phyloP scores from a whole-genome alignment of 1,140 invertebrate genomes.

The Monochamus saltuarius region DNA sequence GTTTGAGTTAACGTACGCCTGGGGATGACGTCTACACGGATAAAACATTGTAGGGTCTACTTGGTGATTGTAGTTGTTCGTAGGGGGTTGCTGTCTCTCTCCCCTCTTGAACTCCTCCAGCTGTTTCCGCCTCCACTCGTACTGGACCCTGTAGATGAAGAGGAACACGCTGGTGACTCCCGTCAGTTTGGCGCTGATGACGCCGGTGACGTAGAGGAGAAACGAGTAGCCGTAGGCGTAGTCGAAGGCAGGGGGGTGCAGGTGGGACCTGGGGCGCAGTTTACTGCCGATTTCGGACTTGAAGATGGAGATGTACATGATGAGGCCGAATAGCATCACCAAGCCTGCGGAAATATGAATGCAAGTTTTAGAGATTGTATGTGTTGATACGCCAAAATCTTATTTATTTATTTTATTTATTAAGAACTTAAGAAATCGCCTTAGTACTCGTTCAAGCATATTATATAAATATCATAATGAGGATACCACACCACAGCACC shows the following conservation, averaged over 20 bases:
- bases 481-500: no score
- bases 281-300: constrained; percentile 88
- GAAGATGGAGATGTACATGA: constrained; percentile 90
- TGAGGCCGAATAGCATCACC: constrained; percentile 82
- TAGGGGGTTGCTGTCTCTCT: constrained; percentile 32
- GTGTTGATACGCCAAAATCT: background rate
- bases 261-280: constrained; percentile 72
- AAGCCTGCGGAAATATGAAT: constrained; percentile 63
- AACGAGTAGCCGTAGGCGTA: constrained; percentile 88
- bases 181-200: constrained; percentile 79
- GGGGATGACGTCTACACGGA: constrained; percentile 51
- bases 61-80: constrained; percentile 45
- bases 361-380: background rate
- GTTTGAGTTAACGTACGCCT: constrained; percentile 51
- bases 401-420: background rate
- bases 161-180: constrained; percentile 85
- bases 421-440: background rate
- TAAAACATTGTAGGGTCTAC: constrained; percentile 43
- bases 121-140: constrained; percentile 55
- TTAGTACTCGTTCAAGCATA: no score
- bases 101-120: constrained; percentile 42
- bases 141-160: constrained; percentile 70
- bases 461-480: no score
- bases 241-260: constrained; percentile 77
- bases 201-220: constrained; percentile 79